Base-by-base conservation (phyloP, 2,113 vertebrate genomes). In the Poeciliopsis turrubarensis region DNA sequence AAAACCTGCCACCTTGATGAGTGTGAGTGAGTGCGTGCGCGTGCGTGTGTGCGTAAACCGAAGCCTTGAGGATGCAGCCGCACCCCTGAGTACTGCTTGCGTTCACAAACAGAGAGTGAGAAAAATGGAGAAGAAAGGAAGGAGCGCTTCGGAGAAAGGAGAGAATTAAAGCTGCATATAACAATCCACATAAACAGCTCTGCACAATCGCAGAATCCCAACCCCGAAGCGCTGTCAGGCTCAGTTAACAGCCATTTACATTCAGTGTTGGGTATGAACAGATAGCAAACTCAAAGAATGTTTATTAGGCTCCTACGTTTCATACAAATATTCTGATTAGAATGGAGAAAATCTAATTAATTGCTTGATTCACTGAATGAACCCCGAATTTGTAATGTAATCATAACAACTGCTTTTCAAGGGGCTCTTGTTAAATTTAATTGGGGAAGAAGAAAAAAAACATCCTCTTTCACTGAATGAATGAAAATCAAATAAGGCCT, bases 341-440 rank as follows among this genome's bases (percentile, higher is more conserved):
- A 91, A 92, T 89, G 80, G 83, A 70, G 89, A 83, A 89, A 90
- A 93, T 91, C 81, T 91, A 93, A 93, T 93, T 93, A 93, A 93
- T 92, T 93, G 91, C 87, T 83, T 86, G 91, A 93, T 93, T 93
- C 91, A 89, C 83, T 90, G 91, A 93, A 92, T 91, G 90, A 91
- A 92, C 87, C 89, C 89, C 84, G 80, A 91, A 93, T 92, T 93
- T 91, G 91, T 93, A 93, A 91, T 91, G 91, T 92, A 93, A 93
- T 93, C 92, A 93, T 89, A 93, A 92, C 91, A 93, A 93, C 90
- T 90, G 91, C 90, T 93, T 93, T 93, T 93, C 90, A 93, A 93
- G 91, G 89, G 83, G 89, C 85, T 91, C 91, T 93, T 93, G 91
- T 92, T 93, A 87, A 91, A 92, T 93, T 92, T 93, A 93, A 93